A percentile compares a stretch with the other conserved stretches of the same genome.
These are phyloP conservation scores for Itoplectis maculator DNA, from an alignment of 2,888 invertebrate species.

Conservation along the genomic window DNA sequence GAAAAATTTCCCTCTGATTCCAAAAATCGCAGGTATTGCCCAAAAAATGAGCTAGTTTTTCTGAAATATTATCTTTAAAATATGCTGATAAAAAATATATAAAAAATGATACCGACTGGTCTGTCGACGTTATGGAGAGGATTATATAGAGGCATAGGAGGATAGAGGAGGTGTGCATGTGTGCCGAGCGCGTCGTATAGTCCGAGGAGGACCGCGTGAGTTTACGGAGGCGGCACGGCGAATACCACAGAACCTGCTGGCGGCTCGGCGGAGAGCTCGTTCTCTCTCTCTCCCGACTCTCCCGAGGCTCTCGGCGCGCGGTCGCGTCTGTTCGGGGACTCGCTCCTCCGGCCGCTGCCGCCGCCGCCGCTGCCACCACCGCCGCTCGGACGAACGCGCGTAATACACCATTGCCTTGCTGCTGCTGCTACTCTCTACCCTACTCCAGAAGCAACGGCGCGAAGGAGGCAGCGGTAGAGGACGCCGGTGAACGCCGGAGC, in stretches of 20 bases:
- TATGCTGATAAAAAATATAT: too few relatives aligned
- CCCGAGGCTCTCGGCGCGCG: conserved; percentile 25
- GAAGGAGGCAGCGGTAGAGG: conserved; percentile 44
- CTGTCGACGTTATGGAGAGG: too few relatives aligned
- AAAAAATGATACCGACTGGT: too few relatives aligned
- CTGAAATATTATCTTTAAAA: too few relatives aligned
- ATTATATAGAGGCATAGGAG: too few relatives aligned
- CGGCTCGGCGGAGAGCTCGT: conserved; percentile 10
- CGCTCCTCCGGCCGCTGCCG: conserved; percentile 25
- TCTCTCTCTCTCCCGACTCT: too few relatives aligned
- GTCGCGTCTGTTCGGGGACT: conserved; percentile 42
- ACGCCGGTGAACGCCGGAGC: conserved; percentile 52
- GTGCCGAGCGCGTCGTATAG: too few relatives aligned
- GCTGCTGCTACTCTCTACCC: too few relatives aligned
- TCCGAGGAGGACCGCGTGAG: conserved; percentile 2
- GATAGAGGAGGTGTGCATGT: not conserved
- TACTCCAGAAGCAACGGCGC: conserved; percentile 51
- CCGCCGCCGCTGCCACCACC: conserved; percentile 45
- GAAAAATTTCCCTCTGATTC: too few relatives aligned
- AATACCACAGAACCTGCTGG: conserved; percentile 26
- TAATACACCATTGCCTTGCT: conserved; percentile 64
- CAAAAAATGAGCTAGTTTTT: too few relatives aligned
- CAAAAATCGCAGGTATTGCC: too few relatives aligned
- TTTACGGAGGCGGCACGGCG: conserved; percentile 12
- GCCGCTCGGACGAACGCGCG: conserved; percentile 28